phyloP scores from a whole-genome alignment of 2,888 invertebrate genomes.

The Lasioglossum pauxillum region DNA sequence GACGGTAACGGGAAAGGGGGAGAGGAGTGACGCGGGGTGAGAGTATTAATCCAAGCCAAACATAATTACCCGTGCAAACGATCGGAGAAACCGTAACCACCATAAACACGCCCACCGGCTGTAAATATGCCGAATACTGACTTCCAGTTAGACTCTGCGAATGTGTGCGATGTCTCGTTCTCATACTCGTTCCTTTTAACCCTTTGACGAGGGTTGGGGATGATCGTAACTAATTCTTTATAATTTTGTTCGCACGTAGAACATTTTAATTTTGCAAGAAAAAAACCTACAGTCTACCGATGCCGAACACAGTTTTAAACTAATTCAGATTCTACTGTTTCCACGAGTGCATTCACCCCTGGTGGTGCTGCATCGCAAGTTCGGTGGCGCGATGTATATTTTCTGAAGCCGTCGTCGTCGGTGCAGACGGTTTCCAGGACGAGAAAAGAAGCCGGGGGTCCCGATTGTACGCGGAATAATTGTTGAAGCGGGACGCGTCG shows the following conservation, averaged over 20 bases:
- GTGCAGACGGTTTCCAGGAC: neutral
- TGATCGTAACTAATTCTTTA: neutral
- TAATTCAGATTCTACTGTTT: neutral
- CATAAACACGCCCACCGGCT: slow-evolving; percentile 52
- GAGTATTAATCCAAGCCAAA: slow-evolving; percentile 69
- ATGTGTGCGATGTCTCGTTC: slow-evolving; percentile 17
- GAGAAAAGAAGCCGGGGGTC: slow-evolving; percentile 1
- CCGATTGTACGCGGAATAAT: slow-evolving; percentile 9
- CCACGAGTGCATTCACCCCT: neutral
- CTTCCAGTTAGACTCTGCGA: neutral
- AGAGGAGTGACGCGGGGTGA: neutral
- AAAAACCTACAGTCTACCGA: neutral
- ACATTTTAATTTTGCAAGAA: neutral
- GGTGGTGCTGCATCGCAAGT: neutral
- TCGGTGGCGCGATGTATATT: neutral
- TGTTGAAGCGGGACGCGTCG: neutral
- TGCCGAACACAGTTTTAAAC: neutral
- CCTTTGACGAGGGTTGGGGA: too few relatives aligned
- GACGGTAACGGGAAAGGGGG: neutral
- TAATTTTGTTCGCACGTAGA: neutral
- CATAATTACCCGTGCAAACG: slow-evolving; percentile 70
- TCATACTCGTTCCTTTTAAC: neutral
- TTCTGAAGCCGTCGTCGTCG: neutral
- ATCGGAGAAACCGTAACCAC: slow-evolving; percentile 46
- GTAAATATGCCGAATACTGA: slow-evolving; percentile 41